Evolutionary conservation across 1,140 invertebrate genomes (phyloP), one percentile per base, ranked within the genome.

Genomic region (Sinonovacula constricta): DNA sequence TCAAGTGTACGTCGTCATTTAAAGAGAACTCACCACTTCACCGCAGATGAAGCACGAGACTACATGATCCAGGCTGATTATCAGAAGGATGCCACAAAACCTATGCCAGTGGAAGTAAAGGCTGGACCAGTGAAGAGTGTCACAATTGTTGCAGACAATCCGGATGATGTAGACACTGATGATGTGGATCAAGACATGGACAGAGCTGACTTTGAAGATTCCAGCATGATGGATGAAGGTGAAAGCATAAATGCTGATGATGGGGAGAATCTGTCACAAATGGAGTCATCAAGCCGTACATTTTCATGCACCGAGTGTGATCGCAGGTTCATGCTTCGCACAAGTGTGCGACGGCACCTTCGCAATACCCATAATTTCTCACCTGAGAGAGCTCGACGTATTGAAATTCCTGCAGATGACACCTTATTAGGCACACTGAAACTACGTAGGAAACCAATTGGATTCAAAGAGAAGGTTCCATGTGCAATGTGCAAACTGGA

Each of bases 51-150:
- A 28, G 72, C 72, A 3, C 56, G 63, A 45, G 72, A 76, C 14
- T 76, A 76, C 54, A 76, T 76, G 72, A 76, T 76, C 5, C 49
- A 45, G 30, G 49, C 60, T 22, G 62, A 66, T 28, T 76, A 76
- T 51, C 39, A 45, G 39, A 45, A 45, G 18, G 39, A 45, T 45
- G 39, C 18, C 7, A 45, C 7, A 10, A 45, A 45, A 45, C 39
- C 39, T 10, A 7, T 10, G 18, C 39, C 7, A 45, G 18, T 45
- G 7, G 39, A 45, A 18, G 39, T 45, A 45, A 45, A 45, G 18
- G 7, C 39, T 45, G 39, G 39, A 7, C 39, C 39, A 18, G 18
- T 7, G 7, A 18, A 45, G 18, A 18, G 7, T 10, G 18, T 18
- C 7, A 18, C 7, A 10, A 45, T 18, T 10, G 39, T 18, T 45